Percentiles rank a stretch among this genome's conserved stretches.
Conservation (phyloP, 2,888 invertebrate species). For the Sarcophaga subvicina region DNA sequence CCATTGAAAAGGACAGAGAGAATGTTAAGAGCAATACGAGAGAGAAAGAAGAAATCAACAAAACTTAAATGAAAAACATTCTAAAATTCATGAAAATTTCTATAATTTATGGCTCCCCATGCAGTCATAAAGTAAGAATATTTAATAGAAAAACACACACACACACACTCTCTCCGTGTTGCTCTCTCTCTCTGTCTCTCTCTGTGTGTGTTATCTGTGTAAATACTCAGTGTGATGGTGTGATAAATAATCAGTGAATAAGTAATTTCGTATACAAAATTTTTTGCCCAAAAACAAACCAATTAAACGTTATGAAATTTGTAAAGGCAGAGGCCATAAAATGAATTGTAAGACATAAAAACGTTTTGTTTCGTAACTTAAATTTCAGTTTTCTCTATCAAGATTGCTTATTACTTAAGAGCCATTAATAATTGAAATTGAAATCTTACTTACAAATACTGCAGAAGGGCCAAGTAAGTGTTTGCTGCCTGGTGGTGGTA, state of each 20-base stretch:
- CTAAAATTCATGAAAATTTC: conserved; percentile 77
- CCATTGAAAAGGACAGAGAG: neutral
- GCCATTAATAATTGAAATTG: conserved; percentile 26
- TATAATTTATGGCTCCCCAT: conserved; percentile 77
- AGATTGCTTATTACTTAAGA: neutral
- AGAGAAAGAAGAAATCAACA: neutral
- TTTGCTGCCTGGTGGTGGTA: neutral
- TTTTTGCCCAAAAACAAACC: neutral
- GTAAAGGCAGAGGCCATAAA: neutral
- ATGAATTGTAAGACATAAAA: neutral
- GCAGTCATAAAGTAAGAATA: conserved; percentile 75
- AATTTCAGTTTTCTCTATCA: too few relatives aligned
- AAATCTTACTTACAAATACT: neutral
- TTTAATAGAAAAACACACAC: neutral
- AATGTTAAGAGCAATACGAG: too few relatives aligned
- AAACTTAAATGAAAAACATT: conserved; percentile 56
- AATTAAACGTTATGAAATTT: conserved; percentile 39
- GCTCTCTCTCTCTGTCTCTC: too few relatives aligned
- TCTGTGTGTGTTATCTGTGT: too few relatives aligned
- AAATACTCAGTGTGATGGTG: neutral
- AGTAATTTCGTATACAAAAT: neutral
- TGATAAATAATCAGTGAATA: conserved; percentile 2
- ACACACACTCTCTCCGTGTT: neutral
- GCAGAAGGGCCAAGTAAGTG: neutral
- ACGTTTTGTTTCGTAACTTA: too few relatives aligned